phyloP scores from a whole-genome alignment of 2,888 invertebrate genomes.

The Hirtodrosophila cameraria region DNA sequence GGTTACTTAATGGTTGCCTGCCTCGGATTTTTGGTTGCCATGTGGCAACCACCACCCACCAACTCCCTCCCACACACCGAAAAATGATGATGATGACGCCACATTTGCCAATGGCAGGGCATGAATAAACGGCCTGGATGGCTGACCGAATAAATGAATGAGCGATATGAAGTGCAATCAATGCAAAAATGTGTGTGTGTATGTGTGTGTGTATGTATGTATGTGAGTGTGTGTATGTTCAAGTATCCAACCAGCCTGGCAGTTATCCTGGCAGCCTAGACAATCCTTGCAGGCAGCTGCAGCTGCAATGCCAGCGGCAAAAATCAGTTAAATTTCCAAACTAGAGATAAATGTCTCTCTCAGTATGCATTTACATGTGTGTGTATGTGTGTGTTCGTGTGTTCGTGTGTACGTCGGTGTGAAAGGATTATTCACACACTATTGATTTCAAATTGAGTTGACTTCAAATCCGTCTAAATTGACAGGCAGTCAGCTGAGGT shows the following conservation, averaged over 20 bases:
- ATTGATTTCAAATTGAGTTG: constrained; percentile 85
- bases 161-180: constrained; percentile 82
- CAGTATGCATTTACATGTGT: not conserved
- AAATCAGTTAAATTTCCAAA: constrained; percentile 12
- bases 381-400: constrained; percentile 17
- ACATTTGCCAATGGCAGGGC: constrained; percentile 71
- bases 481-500: constrained; percentile 74
- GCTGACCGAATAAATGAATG: constrained; percentile 39
- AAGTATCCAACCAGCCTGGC: constrained; percentile 19
- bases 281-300: constrained; percentile 58
- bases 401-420: constrained; percentile 59
- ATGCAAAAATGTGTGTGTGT: constrained; percentile 77
- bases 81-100: too few relatives aligned
- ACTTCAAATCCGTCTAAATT: constrained; percentile 83
- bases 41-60: constrained; percentile 42
- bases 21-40: constrained; percentile 60
- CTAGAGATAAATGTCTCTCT: constrained; percentile 9
- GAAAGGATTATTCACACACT: constrained; percentile 84
- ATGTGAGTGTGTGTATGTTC: too few relatives aligned
- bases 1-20: constrained; percentile 55
- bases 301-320: constrained; percentile 15
- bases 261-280: constrained; percentile 29
- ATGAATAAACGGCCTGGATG: constrained; percentile 53
- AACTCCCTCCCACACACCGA: too few relatives aligned
- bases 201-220: too few relatives aligned